Base-by-base conservation (phyloP, 1,140 invertebrate genomes). In the Nephila pilipes region DNA sequence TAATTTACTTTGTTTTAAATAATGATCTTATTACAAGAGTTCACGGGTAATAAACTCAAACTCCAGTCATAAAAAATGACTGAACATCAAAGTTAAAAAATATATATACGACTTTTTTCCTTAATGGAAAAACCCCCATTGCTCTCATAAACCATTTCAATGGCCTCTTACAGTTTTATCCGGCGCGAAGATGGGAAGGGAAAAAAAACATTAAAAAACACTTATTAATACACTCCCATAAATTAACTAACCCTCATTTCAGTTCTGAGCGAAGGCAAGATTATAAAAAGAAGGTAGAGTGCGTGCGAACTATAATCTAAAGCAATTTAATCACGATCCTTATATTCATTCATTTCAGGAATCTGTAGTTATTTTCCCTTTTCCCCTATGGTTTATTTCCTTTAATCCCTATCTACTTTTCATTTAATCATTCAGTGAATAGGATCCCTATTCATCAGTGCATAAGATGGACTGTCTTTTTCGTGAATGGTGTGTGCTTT, bases 181-280 rank as follows among this genome's bases (percentile, higher is more conserved):
- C 69, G 8, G 65, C 57, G 20, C 79, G 65, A 89, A 60, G 12
- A 75, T 29, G 25, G 18, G 18, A 57, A 79, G 4, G 32, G 12
- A 83, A 79, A 79, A 90, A 91, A 81, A 91, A 38, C 29, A 25
- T 14, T 55, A 90, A 80, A 69, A 80, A 55, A 55, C 38, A 25
- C 75, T 91, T 91, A 91, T 91, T 91, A 91, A 83, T 91, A 83
- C 79, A 91, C 89, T 83, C 89, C 63, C 89, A 83, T 91, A 91
- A 91, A 91, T 91, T 91, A 91, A 83, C 20, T 46, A 32, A 29
- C 89, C 29, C 36, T 55, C 69, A 85, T 85, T 83, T 22, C 54
- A 55, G 38, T 2, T 22, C 4, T n/a, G 8, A 38, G 8, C 18
- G 22, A 25, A 6, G 12, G n/a, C n/a, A 60, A 57, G 25, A 58